phyloP scores from a whole-genome alignment of 2,888 invertebrate genomes.

The Plebejus anna region DNA sequence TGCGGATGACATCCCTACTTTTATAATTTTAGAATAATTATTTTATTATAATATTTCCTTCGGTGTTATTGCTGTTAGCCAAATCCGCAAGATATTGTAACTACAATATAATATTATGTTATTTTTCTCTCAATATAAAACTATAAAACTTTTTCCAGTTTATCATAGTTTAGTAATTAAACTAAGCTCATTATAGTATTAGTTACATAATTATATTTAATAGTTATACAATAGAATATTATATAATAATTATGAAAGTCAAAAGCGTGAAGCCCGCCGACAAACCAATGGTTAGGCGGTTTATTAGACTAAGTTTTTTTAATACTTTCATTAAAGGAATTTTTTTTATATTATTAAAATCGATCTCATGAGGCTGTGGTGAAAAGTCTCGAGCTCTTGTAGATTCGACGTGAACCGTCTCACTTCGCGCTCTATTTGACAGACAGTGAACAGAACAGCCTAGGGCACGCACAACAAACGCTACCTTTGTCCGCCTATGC shows the following conservation, averaged over 20 bases:
- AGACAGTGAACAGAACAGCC: constrained; percentile 79
- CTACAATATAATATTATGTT: no score
- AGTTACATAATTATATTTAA: no score
- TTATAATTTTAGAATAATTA: constrained; percentile 20
- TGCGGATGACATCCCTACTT: constrained; percentile 19
- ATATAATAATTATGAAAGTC: no score
- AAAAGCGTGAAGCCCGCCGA: no score
- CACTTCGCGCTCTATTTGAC: constrained; percentile 75
- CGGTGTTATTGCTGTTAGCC: background rate
- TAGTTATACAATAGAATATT: no score
- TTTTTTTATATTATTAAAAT: background rate
- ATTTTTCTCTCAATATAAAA: no score
- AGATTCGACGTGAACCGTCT: constrained; percentile 68
- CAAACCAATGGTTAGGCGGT: no score
- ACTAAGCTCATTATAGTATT: no score
- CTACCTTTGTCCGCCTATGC: constrained; percentile 75
- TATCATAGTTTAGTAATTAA: background rate
- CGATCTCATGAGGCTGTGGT: constrained; percentile 23
- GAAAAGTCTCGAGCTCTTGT: constrained; percentile 42
- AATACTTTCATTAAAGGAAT: no score
- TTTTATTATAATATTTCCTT: background rate
- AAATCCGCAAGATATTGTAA: no score
- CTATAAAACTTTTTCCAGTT: no score
- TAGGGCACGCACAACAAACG: constrained; percentile 80
- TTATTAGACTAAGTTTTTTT: no score